Percentiles rank a stretch among this genome's conserved stretches.
phyloP scores from a whole-genome alignment of 2,888 invertebrate species.

The Onchidella celtica region DNA sequence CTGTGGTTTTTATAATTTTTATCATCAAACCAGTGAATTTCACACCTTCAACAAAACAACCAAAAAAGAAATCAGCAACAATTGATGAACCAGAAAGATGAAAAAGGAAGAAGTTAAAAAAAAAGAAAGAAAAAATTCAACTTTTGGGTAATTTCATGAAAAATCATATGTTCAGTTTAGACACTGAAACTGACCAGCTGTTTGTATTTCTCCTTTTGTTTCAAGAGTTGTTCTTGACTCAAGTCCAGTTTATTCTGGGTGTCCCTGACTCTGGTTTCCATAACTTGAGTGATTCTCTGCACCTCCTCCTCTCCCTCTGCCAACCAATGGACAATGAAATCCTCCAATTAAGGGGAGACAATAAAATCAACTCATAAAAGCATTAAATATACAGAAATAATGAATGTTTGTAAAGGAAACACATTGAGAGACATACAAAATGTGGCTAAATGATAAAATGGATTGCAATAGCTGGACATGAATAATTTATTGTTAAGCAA shows the following conservation, averaged over 20 bases:
- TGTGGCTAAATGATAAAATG: too few species aligned
- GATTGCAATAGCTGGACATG: too few species aligned
- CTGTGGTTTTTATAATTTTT: too few species aligned
- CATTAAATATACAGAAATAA: too few species aligned
- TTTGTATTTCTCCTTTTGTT: slow-evolving; percentile 62
- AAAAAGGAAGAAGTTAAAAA: slow-evolving; percentile 1
- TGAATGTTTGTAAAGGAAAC: too few species aligned
- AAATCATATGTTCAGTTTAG: not conserved
- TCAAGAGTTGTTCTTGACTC: slow-evolving; percentile 60
- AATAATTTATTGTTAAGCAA: too few species aligned
- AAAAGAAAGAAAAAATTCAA: not conserved
- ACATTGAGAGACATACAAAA: too few species aligned
- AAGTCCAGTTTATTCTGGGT: slow-evolving; percentile 61
- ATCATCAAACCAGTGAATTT: too few species aligned
- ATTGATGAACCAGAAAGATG: not conserved
- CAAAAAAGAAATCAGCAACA: not conserved
- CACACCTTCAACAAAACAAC: too few species aligned
- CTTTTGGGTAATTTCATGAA: too few species aligned
- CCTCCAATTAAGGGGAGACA: too few species aligned
- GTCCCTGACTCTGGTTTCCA: slow-evolving; percentile 62
- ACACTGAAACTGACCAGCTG: slow-evolving; percentile 55
- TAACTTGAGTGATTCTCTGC: slow-evolving; percentile 53
- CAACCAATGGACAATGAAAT: slow-evolving; percentile 29
- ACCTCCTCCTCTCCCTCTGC: slow-evolving; percentile 62
- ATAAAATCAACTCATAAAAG: too few species aligned